These are phyloP conservation scores for Bembecia ichneumoniformis DNA, from an alignment of 2,888 invertebrate species.

Conservation along the genomic window DNA sequence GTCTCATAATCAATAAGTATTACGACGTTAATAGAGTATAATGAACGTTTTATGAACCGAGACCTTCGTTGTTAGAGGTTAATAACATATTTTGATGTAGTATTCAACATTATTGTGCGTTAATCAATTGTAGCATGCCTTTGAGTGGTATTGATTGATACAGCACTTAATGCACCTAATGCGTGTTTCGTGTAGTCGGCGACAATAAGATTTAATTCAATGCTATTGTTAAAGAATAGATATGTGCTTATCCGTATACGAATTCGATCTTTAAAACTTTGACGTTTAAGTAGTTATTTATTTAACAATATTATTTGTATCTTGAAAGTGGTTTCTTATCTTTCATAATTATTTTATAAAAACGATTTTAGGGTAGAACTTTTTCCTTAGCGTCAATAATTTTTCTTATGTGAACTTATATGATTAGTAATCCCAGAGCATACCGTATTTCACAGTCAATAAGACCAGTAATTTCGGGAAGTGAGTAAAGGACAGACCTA, in stretches of 20 bases:
- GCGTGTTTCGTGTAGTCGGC: conserved; percentile 26
- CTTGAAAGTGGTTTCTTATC: no score
- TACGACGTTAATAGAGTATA: conserved; percentile 8
- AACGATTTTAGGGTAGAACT: no score
- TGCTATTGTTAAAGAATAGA: conserved; percentile 2
- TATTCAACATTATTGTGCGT: conserved; percentile 7
- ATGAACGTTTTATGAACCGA: conserved; percentile 12
- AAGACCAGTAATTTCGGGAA: no score
- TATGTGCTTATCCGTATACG: not conserved
- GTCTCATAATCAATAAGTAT: conserved; percentile 5
- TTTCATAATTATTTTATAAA: no score
- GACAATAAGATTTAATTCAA: conserved; percentile 18
- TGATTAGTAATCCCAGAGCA: no score
- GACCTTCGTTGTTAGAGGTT: conserved; percentile 12
- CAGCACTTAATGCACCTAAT: conserved; percentile 21
- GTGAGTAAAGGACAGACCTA: no score
- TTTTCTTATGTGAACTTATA: no score
- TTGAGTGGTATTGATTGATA: conserved; percentile 15
- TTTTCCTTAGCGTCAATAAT: no score
- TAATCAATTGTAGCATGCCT: conserved; percentile 11
- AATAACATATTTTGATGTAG: conserved; percentile 8
- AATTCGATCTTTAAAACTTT: no score
- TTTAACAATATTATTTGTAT: no score
- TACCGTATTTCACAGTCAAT: no score
- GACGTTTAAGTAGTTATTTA: no score